Conservation (phyloP, 2,113 vertebrate genomes). For the Bufo bufo region DNA sequence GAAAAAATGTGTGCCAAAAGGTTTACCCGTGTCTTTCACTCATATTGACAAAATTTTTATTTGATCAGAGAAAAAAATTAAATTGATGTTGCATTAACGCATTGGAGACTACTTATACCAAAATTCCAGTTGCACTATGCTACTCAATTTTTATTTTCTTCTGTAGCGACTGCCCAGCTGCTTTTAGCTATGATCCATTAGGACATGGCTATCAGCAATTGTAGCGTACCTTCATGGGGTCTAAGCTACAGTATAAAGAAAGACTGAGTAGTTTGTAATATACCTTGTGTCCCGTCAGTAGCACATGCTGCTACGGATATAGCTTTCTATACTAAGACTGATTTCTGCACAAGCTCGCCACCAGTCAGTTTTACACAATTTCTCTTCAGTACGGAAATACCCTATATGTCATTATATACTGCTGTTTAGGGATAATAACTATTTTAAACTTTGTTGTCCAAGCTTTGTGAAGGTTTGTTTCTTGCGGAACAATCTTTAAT, state of each 20-base stretch:
- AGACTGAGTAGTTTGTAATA: neutral
- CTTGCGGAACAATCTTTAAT: too few species aligned
- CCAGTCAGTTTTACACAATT: too few species aligned
- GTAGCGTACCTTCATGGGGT: too few species aligned
- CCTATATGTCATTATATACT: too few species aligned
- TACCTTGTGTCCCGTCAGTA: neutral
- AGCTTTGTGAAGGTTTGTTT: too few species aligned
- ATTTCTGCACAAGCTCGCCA: neutral
- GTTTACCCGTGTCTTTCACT: too few species aligned
- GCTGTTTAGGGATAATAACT: too few species aligned
- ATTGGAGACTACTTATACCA: neutral
- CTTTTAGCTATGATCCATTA: neutral
- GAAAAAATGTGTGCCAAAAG: too few species aligned
- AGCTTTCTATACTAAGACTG: neutral
- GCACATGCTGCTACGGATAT: neutral
- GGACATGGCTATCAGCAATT: too few species aligned
- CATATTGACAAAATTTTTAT: too few species aligned
- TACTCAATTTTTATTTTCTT: neutral
- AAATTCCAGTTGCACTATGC: neutral
- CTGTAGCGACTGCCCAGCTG: neutral
- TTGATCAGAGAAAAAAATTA: neutral
- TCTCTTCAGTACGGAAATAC: too few species aligned
- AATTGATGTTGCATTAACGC: neutral
- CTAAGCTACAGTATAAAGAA: neutral
- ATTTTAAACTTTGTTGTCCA: too few species aligned